Conservation (phyloP, 2,113 vertebrate genomes). For the Salvator merianae region DNA sequence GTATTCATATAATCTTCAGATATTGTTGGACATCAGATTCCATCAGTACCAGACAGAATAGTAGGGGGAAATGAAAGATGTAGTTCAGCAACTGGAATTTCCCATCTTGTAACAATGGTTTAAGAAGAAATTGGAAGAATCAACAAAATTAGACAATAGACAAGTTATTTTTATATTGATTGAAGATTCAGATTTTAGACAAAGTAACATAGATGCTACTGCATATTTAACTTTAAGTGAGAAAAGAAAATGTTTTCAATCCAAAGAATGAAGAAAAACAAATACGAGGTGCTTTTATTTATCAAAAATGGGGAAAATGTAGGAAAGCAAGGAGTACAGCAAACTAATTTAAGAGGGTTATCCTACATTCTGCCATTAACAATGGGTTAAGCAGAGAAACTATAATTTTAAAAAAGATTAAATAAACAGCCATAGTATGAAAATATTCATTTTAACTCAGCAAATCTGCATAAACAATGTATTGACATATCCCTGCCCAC, state of each 20-base stretch:
- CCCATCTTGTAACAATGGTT: background rate
- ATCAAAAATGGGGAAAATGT: background rate
- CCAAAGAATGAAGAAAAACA: background rate
- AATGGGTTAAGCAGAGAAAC: conserved; percentile 26
- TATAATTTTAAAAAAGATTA: conserved; percentile 18
- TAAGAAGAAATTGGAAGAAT: background rate
- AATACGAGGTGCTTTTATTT: background rate
- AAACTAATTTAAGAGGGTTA: conserved; percentile 2
- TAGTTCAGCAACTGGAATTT: too few species aligned
- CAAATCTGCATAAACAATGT: conserved; percentile 34
- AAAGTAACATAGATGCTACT: conserved; percentile 17
- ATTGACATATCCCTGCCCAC: background rate
- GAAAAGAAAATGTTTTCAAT: background rate
- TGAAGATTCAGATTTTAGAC: background rate
- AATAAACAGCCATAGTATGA: background rate
- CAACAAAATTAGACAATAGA: background rate
- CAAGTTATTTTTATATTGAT: background rate
- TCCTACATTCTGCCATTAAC: background rate
- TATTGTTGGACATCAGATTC: too few species aligned
- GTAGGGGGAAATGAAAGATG: too few species aligned
- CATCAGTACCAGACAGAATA: too few species aligned
- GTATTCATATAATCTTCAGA: too few species aligned
- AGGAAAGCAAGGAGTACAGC: background rate
- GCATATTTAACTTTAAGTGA: background rate
- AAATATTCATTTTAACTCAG: conserved; percentile 23